phyloP scores from a whole-genome alignment of 2,888 invertebrate species.

The Tetropium fuscum region DNA sequence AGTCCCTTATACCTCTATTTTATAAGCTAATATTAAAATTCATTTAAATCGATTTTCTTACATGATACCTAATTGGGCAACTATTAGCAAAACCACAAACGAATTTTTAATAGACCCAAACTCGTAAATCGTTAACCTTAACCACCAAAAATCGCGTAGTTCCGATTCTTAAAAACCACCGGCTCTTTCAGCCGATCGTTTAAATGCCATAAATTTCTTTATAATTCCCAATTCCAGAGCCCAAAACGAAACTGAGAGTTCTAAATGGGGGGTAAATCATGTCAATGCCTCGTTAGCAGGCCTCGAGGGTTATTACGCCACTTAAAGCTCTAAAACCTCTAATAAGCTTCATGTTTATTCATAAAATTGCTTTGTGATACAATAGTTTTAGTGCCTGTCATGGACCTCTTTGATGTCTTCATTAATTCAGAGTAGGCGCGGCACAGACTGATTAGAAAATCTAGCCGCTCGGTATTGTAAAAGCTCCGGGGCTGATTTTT shows the following conservation, averaged over 20 bases:
- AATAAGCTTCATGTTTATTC: constrained; percentile 54
- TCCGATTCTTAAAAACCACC: constrained; percentile 22
- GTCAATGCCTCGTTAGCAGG: constrained; percentile 46
- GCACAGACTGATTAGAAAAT: constrained; percentile 48
- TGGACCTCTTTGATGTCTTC: constrained; percentile 50
- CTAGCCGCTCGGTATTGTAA: constrained; percentile 37
- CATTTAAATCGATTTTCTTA: no score
- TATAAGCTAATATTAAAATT: no score
- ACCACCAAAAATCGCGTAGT: constrained; percentile 11
- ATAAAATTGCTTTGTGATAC: constrained; percentile 48
- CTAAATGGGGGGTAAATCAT: constrained; percentile 42
- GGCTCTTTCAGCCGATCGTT: constrained; percentile 2
- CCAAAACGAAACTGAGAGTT: constrained; percentile 22
- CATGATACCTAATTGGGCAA: no score
- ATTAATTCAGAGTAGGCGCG: constrained; percentile 51
- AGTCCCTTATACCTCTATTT: no score
- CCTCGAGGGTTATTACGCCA: constrained; percentile 39
- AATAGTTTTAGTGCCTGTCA: constrained; percentile 49
- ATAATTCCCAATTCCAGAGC: constrained; percentile 11
- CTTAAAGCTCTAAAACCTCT: constrained; percentile 41
- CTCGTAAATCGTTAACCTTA: constrained; percentile 19
- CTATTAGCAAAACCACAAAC: constrained; percentile 28
- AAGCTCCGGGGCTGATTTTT: constrained; percentile 26
- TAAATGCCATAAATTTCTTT: constrained; percentile 9
- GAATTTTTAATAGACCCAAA: constrained; percentile 32